Conservation (phyloP, 2,113 vertebrate genomes). For the Triplophysa siluroides region DNA sequence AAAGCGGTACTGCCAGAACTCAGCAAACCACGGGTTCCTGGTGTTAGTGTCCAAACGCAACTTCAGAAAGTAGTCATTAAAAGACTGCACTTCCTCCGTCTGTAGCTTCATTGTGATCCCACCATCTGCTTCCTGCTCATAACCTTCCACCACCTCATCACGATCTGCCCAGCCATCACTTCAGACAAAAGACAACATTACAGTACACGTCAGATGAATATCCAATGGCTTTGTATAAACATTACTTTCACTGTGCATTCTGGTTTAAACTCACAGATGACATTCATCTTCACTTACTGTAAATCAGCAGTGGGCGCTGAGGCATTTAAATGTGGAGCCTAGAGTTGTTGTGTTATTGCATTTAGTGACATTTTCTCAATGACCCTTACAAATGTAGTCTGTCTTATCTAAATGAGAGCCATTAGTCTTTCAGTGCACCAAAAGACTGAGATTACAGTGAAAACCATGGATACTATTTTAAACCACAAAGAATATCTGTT, state of each 20-base stretch:
- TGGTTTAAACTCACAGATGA: not conserved
- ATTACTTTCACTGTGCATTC: not conserved
- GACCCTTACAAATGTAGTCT: not conserved
- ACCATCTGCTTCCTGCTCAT: conserved; percentile 92
- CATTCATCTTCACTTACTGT: not conserved
- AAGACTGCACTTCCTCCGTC: conserved; percentile 87
- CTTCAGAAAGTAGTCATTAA: conserved; percentile 95
- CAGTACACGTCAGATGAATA: not conserved
- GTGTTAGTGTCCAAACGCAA: conserved; percentile 88
- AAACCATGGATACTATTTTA: no score
- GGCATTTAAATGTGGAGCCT: not conserved
- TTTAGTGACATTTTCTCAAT: not conserved
- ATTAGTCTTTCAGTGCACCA: not conserved
- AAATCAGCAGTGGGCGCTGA: not conserved
- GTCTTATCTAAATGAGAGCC: not conserved
- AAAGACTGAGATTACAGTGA: no score
- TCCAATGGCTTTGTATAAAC: not conserved
- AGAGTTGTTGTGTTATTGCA: not conserved
- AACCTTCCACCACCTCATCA: conserved; percentile 96
- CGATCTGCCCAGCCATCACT: conserved; percentile 99
- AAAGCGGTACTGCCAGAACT: conserved; percentile 99
- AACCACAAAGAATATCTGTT: no score
- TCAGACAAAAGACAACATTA: conserved; percentile 16
- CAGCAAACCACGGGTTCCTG: conserved; percentile 95
- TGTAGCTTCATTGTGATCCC: conserved; percentile 98